These are phyloP conservation scores for Wiebesia pumilae DNA, from an alignment of 1,140 invertebrate species.

Conservation along the genomic window DNA sequence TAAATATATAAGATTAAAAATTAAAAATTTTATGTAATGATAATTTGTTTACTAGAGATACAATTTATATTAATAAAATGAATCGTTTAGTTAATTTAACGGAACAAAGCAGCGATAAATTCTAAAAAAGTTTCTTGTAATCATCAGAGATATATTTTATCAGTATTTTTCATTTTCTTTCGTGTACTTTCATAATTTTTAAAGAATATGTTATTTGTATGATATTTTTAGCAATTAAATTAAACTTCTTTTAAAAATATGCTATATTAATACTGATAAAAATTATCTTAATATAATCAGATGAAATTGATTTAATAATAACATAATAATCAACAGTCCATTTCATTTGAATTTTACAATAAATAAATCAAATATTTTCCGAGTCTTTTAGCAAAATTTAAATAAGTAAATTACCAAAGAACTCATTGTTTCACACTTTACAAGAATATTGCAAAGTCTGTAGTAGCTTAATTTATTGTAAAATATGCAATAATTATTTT, in stretches of 20 bases:
- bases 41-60: not conserved
- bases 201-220: not conserved
- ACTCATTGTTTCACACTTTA: not conserved
- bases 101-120: not conserved
- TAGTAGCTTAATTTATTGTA: no score
- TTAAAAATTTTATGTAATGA: not conserved
- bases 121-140: conserved; percentile 11
- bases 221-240: not conserved
- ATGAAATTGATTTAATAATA: not conserved
- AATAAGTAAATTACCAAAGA: not conserved
- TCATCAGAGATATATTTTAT: conserved; percentile 14
- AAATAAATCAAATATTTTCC: not conserved
- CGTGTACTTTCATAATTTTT: not conserved
- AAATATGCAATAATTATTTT: no score
- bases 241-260: not conserved
- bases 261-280: not conserved
- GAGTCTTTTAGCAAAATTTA: no score
- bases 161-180: not conserved
- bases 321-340: not conserved
- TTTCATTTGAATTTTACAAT: not conserved
- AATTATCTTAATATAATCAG: not conserved
- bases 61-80: not conserved
- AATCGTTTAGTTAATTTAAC: conserved; percentile 3
- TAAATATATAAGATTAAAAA: not conserved
- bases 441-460: no score